phyloP scores from a whole-genome alignment of 1,140 invertebrate genomes.

The Tribolium madens region DNA sequence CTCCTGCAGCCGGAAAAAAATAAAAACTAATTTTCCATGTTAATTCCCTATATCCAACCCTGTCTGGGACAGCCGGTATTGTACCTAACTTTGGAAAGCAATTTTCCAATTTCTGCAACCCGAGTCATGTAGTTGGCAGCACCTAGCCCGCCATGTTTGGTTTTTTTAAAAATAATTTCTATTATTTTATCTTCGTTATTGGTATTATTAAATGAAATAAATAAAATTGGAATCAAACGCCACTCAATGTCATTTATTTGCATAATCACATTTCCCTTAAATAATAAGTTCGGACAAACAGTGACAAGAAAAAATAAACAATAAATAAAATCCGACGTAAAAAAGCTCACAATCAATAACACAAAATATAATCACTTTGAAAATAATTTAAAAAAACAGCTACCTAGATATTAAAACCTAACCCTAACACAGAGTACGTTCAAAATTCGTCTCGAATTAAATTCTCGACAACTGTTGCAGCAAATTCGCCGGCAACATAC shows the following conservation, averaged over 20 bases:
- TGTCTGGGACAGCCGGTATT: no score
- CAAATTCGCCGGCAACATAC: slow-evolving; percentile 84
- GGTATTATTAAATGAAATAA: no score
- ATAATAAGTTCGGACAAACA: neutral
- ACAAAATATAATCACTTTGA: neutral
- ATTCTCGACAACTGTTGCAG: slow-evolving; percentile 87
- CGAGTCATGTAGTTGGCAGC: no score
- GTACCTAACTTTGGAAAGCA: no score
- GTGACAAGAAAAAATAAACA: neutral
- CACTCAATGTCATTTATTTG: neutral
- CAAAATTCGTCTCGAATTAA: slow-evolving; percentile 65
- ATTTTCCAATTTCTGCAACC: no score
- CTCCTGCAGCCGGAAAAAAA: no score
- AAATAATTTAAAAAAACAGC: neutral
- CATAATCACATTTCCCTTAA: slow-evolving; percentile 2
- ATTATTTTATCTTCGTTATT: no score
- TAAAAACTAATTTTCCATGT: no score
- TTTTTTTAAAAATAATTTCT: no score
- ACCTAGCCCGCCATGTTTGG: no score
- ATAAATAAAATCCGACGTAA: neutral
- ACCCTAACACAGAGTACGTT: neutral
- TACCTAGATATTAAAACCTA: neutral
- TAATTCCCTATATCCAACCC: no score
- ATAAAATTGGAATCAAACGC: neutral
- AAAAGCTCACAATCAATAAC: neutral